Conservation (phyloP, 1,140 invertebrate species). For the Drosophila micromelanica region DNA sequence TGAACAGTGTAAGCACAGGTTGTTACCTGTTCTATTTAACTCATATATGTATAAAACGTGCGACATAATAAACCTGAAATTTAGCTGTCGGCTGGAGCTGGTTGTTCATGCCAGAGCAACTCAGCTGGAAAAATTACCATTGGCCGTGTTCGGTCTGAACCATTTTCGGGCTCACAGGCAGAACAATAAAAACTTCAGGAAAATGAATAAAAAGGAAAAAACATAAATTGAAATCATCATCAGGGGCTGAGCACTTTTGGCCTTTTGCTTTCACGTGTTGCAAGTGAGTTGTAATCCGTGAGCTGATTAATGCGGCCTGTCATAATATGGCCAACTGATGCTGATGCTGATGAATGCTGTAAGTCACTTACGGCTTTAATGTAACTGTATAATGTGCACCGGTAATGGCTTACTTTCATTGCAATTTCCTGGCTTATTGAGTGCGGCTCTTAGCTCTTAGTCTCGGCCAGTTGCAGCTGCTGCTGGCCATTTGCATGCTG, state of each 20-base stretch:
- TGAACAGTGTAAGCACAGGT: constrained; percentile 29
- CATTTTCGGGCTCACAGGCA: constrained; percentile 6
- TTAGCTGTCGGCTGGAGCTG: constrained; percentile 27
- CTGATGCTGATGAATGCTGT: constrained; percentile 52
- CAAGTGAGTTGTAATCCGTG: constrained; percentile 38
- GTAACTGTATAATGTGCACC: constrained; percentile 44
- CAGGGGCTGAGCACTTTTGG: constrained; percentile 21
- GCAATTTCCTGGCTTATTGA: constrained; percentile 70
- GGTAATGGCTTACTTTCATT: constrained; percentile 74
- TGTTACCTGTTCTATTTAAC: constrained; percentile 18
- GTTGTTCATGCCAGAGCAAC: constrained; percentile 10
- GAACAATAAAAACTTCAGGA: constrained; percentile 11
- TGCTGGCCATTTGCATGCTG: constrained; percentile 68
- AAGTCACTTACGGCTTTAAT: constrained; percentile 45
- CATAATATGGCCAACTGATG: constrained; percentile 62
- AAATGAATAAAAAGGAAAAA: constrained; percentile 9
- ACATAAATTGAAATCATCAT: constrained; percentile 42
- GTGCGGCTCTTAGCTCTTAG: constrained; percentile 34
- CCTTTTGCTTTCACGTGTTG: constrained; percentile 18
- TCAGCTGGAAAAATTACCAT: constrained; percentile 49
- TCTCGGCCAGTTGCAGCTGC: constrained; percentile 9
- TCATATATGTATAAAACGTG: constrained; percentile 19
- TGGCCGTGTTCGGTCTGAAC: constrained; percentile 20
- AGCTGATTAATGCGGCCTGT: constrained; percentile 72
- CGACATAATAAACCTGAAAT: constrained; percentile 17